Evolutionary conservation across 2,797 vertebrate species (phyloP).

Genomic region (Anas bernieri): DNA sequence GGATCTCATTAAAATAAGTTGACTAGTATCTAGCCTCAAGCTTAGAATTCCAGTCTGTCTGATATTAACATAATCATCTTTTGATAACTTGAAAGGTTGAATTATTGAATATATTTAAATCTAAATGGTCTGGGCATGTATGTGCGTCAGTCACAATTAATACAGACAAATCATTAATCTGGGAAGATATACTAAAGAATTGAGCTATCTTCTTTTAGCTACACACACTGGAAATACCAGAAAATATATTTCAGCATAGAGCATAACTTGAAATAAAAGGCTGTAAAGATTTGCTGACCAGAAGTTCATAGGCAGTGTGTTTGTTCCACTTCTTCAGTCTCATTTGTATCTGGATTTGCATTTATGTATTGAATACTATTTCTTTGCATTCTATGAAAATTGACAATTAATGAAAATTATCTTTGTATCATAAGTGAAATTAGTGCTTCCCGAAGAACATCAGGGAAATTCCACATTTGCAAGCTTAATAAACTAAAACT

Average conservation of each 20-base stretch:
- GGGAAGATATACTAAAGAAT: background rate
- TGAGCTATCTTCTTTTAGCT: background rate
- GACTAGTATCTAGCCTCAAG: background rate
- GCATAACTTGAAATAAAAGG: background rate
- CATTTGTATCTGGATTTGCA: background rate
- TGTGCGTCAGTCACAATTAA: background rate
- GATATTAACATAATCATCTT: background rate
- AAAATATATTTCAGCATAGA: background rate
- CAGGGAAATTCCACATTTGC: background rate
- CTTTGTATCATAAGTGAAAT: background rate
- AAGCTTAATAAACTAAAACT: background rate
- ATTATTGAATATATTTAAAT: background rate
- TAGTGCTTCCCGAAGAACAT: background rate
- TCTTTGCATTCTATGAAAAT: background rate
- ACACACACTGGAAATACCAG: background rate
- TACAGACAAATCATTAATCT: background rate
- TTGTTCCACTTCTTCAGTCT: background rate
- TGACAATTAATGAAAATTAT: background rate
- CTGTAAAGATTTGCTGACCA: background rate
- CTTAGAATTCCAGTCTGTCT: background rate
- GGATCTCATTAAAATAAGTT: background rate
- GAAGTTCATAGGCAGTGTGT: background rate
- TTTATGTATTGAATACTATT: background rate
- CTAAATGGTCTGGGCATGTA: background rate
- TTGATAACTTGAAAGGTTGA: background rate